These are phyloP conservation scores for Latrodectus hesperus DNA, from an alignment of 2,888 invertebrate genomes.

Conservation along the genomic window DNA sequence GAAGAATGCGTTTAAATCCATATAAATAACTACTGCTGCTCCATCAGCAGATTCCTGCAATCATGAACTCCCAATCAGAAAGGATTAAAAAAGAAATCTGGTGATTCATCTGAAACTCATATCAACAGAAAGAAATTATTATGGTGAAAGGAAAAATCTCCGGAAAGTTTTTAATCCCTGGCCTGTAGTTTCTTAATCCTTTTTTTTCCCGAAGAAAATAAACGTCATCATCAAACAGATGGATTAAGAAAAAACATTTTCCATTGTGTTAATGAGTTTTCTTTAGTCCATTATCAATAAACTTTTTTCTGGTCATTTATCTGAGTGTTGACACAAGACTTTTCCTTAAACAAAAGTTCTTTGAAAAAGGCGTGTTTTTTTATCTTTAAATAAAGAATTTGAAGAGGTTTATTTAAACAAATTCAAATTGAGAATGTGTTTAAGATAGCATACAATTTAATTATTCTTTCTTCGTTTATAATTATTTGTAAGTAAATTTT, in stretches of 20 bases:
- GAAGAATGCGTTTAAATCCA: not conserved
- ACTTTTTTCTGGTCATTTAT: too few relatives aligned
- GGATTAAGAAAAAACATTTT: not conserved
- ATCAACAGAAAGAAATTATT: slow-evolving; percentile 27
- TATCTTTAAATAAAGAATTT: too few relatives aligned
- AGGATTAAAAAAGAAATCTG: slow-evolving; percentile 24
- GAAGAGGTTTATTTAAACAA: too few relatives aligned
- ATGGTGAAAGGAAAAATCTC: slow-evolving; percentile 20
- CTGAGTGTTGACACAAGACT: too few relatives aligned
- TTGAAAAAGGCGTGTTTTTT: too few relatives aligned
- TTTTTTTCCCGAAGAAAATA: not conserved
- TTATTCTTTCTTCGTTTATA: too few relatives aligned
- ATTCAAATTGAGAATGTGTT: too few relatives aligned
- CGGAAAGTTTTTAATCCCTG: slow-evolving; percentile 38
- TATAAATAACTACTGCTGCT: not conserved
- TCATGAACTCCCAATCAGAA: slow-evolving; percentile 31
- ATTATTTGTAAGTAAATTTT: too few relatives aligned
- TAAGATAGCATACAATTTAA: too few relatives aligned
- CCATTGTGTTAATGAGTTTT: not conserved
- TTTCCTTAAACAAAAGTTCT: too few relatives aligned
- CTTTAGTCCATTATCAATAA: too few relatives aligned
- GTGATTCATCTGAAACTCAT: slow-evolving; percentile 33
- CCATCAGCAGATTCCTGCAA: too few relatives aligned
- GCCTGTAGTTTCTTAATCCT: slow-evolving; percentile 8
- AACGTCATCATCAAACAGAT: slow-evolving; percentile 3